Conservation (phyloP, 2,888 invertebrate genomes). For the Drosophila eohydei region DNA sequence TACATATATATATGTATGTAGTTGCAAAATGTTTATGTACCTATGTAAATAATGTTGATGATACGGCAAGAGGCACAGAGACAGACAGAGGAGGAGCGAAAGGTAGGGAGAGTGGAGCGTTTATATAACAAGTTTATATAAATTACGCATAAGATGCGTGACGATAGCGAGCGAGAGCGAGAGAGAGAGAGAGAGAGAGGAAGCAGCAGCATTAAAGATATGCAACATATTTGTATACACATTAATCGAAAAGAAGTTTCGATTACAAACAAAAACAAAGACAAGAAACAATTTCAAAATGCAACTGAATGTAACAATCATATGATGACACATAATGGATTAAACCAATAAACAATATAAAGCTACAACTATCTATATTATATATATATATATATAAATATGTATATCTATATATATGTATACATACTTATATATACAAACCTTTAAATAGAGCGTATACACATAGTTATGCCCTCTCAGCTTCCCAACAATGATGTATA, state of each 20-base stretch:
- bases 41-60: conserved; percentile 43
- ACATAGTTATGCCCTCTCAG: conserved; percentile 27
- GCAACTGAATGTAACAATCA: conserved; percentile 77
- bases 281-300: conserved; percentile 50
- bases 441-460: conserved; percentile 29
- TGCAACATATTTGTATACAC: conserved; percentile 15
- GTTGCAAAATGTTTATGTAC: conserved; percentile 11
- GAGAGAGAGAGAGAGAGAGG: not conserved
- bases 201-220: not conserved
- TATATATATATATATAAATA: conserved; percentile 22
- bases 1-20: conserved; percentile 21
- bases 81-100: not conserved
- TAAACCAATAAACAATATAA: conserved; percentile 44
- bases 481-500: conserved; percentile 20
- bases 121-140: conserved; percentile 10
- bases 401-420: conserved; percentile 23
- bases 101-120: not conserved
- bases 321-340: conserved; percentile 72
- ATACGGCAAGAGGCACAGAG: not conserved
- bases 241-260: conserved; percentile 23
- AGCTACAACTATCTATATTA: conserved; percentile 29
- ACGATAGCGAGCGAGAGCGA: conserved; percentile 1
- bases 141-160: conserved; percentile 32
- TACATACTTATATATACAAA: conserved; percentile 24
- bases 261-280: conserved; percentile 6